Conservation (phyloP, 2,888 invertebrate genomes). For the Papilio protenor region DNA sequence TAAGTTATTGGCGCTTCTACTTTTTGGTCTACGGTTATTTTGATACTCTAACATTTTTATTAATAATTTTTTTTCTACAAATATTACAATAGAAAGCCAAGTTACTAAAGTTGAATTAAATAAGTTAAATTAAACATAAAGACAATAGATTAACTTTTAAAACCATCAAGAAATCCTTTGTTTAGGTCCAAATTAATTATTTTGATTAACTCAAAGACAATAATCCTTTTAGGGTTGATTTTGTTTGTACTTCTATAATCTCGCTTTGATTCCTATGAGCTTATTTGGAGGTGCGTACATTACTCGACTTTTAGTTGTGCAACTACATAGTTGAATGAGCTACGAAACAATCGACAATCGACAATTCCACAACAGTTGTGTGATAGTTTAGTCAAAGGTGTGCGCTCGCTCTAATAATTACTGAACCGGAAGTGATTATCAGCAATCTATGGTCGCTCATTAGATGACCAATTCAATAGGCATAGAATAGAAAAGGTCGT, state of each 20-base stretch:
- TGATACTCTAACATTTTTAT: background rate
- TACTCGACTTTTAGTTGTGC: too few species aligned
- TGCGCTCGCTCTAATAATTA: conserved; percentile 8
- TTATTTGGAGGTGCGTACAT: too few species aligned
- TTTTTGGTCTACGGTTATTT: background rate
- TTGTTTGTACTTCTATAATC: background rate
- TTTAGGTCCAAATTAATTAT: background rate
- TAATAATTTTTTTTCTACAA: background rate
- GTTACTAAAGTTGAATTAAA: conserved; percentile 1
- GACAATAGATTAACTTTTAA: conserved; percentile 8
- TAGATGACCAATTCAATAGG: conserved; percentile 17
- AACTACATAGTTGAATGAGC: too few species aligned
- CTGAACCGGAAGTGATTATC: background rate
- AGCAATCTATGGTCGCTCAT: background rate
- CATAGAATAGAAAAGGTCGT: conserved; percentile 18
- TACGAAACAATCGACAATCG: too few species aligned
- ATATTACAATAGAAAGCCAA: background rate
- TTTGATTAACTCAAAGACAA: conserved; percentile 4
- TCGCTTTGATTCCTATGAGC: too few species aligned
- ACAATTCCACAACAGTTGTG: too few species aligned
- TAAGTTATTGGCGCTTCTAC: background rate
- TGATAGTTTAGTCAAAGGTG: too few species aligned
- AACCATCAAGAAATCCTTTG: background rate
- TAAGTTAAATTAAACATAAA: conserved; percentile 14
- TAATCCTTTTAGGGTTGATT: background rate